Base-by-base conservation (phyloP, 1,140 invertebrate species). In the Hylyphantes graminicola region DNA sequence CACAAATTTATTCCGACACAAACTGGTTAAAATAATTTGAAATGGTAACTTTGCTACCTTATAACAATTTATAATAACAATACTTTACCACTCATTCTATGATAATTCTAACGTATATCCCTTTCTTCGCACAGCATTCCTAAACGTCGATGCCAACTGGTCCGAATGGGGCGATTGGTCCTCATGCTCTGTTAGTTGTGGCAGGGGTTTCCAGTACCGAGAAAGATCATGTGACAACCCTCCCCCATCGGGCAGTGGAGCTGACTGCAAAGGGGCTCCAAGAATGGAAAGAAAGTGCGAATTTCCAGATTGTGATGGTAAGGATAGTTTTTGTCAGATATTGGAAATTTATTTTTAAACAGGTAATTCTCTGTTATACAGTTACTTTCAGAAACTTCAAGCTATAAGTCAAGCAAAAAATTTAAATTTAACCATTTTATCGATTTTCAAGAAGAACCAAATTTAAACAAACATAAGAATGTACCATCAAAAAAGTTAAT, bases 151-250 rank as follows among this genome's bases (percentile, higher is more conserved):
- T 84, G 91, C 89, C 13, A 90, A 90, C 1, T 95, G 94, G 94
- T 92, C 92, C 17, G 91, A 92, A 57, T 97, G 95, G 94, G 92
- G 92, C 0, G 87, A 91, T 0, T 97, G 96, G 96, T 92, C 92
- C 1, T 87, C 91, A 0, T 97, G 96, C 90, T 95, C 93, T 19
- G 93, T 92, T 4, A 91, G 92, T 13, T 97, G 96, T 88, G 95
- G 94, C 0, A 92, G 92, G 0, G 96, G 96, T 0, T 91, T 93
- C 48, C 95, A 96, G 89, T 91, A 91, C 67, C 90, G 94, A 19
- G 91, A 92, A 63, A 88, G 93, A 53, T 90, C 90, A 61, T 94
- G 94, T 85, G 89, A 91, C 68, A 87, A 76, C 67, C 86, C 86
- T 17, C 53, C 70, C 7, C 87, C 89, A 17, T 87, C 89, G 10